Conservation (phyloP, 2,888 invertebrate species). For the Agonopterix subpropinquella region DNA sequence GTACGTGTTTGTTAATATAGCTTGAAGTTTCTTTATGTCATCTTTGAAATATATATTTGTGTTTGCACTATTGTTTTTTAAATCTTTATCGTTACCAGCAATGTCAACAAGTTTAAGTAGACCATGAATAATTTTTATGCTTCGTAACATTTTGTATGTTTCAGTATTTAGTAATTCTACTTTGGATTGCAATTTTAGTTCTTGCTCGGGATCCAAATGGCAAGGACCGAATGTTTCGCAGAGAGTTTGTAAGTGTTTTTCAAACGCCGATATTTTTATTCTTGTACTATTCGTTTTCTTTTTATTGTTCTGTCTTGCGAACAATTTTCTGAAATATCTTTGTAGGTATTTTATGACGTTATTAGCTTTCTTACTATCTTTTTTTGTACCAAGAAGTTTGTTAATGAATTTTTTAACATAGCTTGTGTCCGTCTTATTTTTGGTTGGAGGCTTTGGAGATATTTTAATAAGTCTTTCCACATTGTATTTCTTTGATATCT, state of each 20-base stretch:
- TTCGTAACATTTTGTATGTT: slow-evolving; percentile 38
- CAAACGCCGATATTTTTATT: slow-evolving; percentile 1
- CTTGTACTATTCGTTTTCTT: slow-evolving; percentile 13
- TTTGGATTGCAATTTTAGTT: slow-evolving; percentile 29
- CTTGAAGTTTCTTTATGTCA: slow-evolving; percentile 36
- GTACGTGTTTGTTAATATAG: slow-evolving; percentile 32
- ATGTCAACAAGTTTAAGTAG: slow-evolving; percentile 31
- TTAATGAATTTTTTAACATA: not conserved
- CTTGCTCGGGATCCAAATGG: slow-evolving; percentile 24
- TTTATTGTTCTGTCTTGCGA: slow-evolving; percentile 12
- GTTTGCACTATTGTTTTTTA: slow-evolving; percentile 4
- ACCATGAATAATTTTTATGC: slow-evolving; percentile 45
- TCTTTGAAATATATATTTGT: slow-evolving; percentile 14
- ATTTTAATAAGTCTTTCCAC: not conserved
- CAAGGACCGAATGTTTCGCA: slow-evolving; percentile 42
- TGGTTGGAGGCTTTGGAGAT: no score
- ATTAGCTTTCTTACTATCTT: slow-evolving; percentile 11
- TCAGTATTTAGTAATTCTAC: slow-evolving; percentile 37
- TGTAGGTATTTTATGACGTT: slow-evolving; percentile 38
- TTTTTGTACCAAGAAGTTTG: slow-evolving; percentile 4
- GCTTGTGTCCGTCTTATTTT: no score
- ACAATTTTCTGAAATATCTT: slow-evolving; percentile 39
- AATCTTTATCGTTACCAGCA: slow-evolving; percentile 11
- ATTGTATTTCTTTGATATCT: not conserved
- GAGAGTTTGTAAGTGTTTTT: slow-evolving; percentile 33